Base-by-base conservation (phyloP, 2,797 vertebrate species). In the Adelosebastes latens region DNA sequence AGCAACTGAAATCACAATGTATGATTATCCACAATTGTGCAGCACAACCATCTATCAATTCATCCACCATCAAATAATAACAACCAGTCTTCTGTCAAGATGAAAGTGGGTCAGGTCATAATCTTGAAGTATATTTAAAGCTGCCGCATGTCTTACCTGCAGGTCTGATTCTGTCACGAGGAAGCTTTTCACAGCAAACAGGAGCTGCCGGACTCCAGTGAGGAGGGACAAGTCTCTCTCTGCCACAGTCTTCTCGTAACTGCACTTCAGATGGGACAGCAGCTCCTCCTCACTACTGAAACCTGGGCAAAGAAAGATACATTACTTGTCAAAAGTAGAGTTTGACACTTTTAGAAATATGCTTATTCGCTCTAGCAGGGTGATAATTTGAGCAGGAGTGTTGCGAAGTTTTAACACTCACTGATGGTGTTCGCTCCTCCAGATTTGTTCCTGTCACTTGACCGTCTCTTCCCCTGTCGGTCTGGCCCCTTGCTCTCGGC, bases 281-380 rank as follows among this genome's bases (percentile, higher is more conserved):
- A 99, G 93, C 55, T 98, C 97, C 29, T 95, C 95, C 86, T 98
- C 96, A n/a, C 92, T 96, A 79, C 91, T 95, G 86, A 98, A 96
- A 86, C 92, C 98, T 99, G 90, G 71, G 1, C 2, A 49, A 73
- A 29, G 16, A 27, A 8, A 9, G 7, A 84, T 3, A 8, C 3
- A 42, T 58, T 16, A 63, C 2, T 36, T 76, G 8, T 52, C 16
- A 59, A 32, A 31, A 18, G 18, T 9, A 55, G 1, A 52, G 24
- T 67, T 60, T 20, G 2, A 42, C 14, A 66, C 16, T 58, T 53
- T 14, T 18, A 3, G 5, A 65, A 65, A 55, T 18, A 5, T 6
- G n/a, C 8, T 24, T 60, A 46, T 8, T 27, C 3, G 2, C 10
- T n/a, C 25, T 39, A 27, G 4, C 16, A 49, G 9, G 31, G 7